Conservation (phyloP, 2,113 vertebrate genomes). For the Toxostoma redivivum region DNA sequence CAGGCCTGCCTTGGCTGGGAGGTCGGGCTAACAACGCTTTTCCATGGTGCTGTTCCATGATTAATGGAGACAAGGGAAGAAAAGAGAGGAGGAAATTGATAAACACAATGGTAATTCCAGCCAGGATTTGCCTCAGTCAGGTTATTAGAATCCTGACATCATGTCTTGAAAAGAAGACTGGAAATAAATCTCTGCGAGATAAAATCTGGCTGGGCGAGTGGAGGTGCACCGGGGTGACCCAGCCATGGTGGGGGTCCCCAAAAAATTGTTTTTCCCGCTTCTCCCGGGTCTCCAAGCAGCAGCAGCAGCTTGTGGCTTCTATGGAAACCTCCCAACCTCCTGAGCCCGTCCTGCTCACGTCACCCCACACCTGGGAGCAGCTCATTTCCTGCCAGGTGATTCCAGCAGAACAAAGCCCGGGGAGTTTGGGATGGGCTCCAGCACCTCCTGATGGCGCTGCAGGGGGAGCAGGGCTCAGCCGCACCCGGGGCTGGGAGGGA, state of each 20-base stretch:
- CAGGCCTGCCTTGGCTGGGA: conserved; percentile 43
- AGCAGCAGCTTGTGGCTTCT: neutral
- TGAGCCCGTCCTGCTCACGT: neutral
- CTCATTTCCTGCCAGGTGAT: neutral
- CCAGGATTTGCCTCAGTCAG: conserved; percentile 20
- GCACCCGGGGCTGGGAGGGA: too few species aligned
- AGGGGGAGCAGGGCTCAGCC: neutral
- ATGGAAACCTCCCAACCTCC: neutral
- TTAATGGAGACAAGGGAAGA: neutral
- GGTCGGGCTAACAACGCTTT: conserved; percentile 34
- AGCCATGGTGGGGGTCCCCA: neutral
- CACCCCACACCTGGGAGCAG: neutral
- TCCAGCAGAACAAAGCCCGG: neutral
- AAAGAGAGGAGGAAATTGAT: conserved; percentile 32
- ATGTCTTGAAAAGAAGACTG: conserved; percentile 57
- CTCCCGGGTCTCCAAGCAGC: neutral
- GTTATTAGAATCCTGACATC: conserved; percentile 57
- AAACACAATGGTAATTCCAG: conserved; percentile 2
- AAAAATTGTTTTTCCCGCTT: accelerated
- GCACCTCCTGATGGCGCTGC: neutral
- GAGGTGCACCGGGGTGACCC: neutral
- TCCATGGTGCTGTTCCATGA: conserved; percentile 25
- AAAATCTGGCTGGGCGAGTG: neutral
- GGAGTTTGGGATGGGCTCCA: neutral
- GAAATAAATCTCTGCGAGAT: conserved; percentile 13